Conservation (phyloP, 2,888 invertebrate genomes). For the Tinea semifulvella region DNA sequence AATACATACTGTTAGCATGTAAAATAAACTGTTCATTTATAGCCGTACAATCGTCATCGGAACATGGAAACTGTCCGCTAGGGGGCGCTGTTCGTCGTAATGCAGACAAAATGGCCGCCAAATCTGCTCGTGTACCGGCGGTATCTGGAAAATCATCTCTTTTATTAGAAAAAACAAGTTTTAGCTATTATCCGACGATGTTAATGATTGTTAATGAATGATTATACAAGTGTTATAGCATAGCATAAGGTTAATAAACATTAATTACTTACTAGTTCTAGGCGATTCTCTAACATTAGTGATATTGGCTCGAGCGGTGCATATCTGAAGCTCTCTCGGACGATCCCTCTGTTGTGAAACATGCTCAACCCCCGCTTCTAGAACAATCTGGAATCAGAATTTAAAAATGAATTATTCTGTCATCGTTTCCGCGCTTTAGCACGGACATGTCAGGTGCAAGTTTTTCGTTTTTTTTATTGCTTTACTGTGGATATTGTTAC, state of each 20-base stretch:
- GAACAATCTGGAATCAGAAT: constrained; percentile 66
- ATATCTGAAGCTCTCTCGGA: constrained; percentile 86
- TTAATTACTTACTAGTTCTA: constrained; percentile 37
- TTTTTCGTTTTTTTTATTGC: too few relatives aligned
- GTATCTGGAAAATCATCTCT: constrained; percentile 47
- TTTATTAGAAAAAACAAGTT: too few relatives aligned
- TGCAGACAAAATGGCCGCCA: constrained; percentile 81
- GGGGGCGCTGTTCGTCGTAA: constrained; percentile 63
- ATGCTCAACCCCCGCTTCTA: constrained; percentile 80
- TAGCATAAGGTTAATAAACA: not conserved
- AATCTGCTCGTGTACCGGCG: constrained; percentile 75
- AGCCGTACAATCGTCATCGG: constrained; percentile 74
- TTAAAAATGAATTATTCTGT: too few relatives aligned
- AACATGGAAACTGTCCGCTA: constrained; percentile 73
- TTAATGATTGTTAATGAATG: too few relatives aligned
- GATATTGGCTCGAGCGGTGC: constrained; percentile 76
- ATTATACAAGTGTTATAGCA: too few relatives aligned
- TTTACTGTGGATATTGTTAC: too few relatives aligned
- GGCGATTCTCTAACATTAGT: constrained; percentile 69
- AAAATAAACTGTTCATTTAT: constrained; percentile 84
- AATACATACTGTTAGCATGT: constrained; percentile 70
- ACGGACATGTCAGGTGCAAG: too few relatives aligned
- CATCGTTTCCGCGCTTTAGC: too few relatives aligned
- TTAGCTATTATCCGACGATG: too few relatives aligned
- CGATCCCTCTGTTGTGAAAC: constrained; percentile 87